Evolutionary conservation across 2,888 invertebrate genomes (phyloP).

Genomic region (Drosophila hawaiiensis): DNA sequence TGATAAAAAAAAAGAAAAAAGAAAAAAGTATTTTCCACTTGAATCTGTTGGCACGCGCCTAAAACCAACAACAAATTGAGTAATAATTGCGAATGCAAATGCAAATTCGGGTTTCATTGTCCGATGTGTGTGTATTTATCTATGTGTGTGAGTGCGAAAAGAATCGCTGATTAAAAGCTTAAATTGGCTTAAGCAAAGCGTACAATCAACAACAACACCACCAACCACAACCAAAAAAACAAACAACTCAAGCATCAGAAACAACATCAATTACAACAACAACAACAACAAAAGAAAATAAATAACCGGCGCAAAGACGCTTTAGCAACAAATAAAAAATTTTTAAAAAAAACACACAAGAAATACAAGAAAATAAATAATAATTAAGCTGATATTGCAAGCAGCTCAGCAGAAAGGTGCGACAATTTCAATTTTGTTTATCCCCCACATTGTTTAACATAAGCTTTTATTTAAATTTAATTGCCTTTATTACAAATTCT

Average conservation of each 20-base stretch:
- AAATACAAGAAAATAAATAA: conserved; percentile 36
- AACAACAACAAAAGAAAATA: conserved; percentile 9
- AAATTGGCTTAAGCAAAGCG: conserved; percentile 53
- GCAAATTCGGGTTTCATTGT: conserved; percentile 14
- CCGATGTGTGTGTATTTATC: conserved; percentile 8
- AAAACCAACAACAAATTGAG: conserved; percentile 21
- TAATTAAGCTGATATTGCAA: conserved; percentile 47
- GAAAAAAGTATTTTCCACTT: conserved; percentile 13
- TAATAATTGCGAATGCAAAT: conserved; percentile 28
- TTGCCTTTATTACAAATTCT: neutral
- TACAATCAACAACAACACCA: conserved; percentile 23
- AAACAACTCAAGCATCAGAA: conserved; percentile 38
- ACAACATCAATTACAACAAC: conserved; percentile 14
- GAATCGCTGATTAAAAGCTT: conserved; percentile 56
- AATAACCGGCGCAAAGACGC: conserved; percentile 54
- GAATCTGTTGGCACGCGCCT: conserved; percentile 25
- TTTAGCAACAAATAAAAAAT: conserved; percentile 15
- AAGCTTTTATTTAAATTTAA: conserved; percentile 21
- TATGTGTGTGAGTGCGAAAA: conserved; percentile 13
- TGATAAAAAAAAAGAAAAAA: conserved; percentile 20
- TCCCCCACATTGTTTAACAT: conserved; percentile 22
- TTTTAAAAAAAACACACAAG: conserved; percentile 15
- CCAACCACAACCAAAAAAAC: conserved; percentile 6
- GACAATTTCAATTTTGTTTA: conserved; percentile 45
- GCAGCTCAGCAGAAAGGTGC: conserved; percentile 72